A percentile compares a stretch with the other conserved stretches of the same genome.
Evolutionary conservation across 2,797 vertebrate genomes (phyloP).

Genomic region (Pteronotus mesoamericanus): DNA sequence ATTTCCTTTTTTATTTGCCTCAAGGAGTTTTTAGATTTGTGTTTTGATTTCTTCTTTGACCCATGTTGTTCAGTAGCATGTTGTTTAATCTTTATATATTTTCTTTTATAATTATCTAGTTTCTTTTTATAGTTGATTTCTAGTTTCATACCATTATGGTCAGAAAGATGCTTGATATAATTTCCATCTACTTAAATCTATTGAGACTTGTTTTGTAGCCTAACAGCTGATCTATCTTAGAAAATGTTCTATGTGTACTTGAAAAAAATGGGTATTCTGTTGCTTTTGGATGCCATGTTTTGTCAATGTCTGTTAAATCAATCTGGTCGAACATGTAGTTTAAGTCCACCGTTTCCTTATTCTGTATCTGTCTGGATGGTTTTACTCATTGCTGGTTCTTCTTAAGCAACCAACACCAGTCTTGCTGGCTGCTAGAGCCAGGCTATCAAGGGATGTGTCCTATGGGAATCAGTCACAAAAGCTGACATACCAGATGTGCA

Average conservation of each 20-base stretch:
- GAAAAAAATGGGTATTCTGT: not conserved
- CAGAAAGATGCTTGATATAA: not conserved
- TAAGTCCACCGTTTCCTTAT: too few species aligned
- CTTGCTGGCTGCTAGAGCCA: not conserved
- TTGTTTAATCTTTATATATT: not conserved
- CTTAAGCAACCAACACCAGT: not conserved
- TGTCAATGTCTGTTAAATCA: not conserved
- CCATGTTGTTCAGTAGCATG: not conserved
- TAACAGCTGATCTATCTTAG: not conserved
- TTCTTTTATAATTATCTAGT: not conserved
- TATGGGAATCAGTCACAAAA: not conserved
- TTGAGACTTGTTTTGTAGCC: not conserved
- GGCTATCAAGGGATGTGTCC: not conserved
- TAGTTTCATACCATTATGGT: not conserved
- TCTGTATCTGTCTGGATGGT: not conserved
- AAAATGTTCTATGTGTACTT: not conserved
- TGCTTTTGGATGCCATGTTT: not conserved
- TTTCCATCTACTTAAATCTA: not conserved
- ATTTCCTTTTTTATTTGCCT: not conserved
- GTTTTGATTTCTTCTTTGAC: not conserved
- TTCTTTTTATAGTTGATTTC: not conserved
- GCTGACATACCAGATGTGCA: not conserved
- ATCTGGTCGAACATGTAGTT: not conserved
- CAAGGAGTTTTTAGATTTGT: not conserved
- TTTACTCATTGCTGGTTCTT: not conserved